Base-by-base conservation (phyloP, 2,797 vertebrate species). In the Leptatherina wallacei region DNA sequence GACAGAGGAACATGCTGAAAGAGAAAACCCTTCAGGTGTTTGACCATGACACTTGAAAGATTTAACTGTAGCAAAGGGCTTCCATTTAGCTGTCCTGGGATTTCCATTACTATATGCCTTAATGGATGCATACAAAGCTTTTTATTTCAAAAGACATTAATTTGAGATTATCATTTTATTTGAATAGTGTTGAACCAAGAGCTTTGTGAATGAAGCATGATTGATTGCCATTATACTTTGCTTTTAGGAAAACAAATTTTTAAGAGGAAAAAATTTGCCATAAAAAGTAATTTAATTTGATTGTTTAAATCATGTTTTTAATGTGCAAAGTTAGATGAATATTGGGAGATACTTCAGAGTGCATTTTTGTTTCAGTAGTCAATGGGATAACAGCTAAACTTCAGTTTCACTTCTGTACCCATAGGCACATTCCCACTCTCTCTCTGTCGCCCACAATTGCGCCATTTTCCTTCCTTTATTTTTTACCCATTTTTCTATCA, bases 251-350 rank as follows among this genome's bases (percentile, higher is more conserved):
- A 82, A 78, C 8, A 76, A 0, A 27, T 55, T 70, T 77, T 78
- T 67, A 38, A 78, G n/a, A 72, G n/a, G 3, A 62, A 66, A 82
- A 32, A 10, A 72, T 71, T 83, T 89, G 89, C 90, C 89, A 93
- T 90, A 88, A 79, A 80, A 69, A 40, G 61, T 64, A 13, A 61
- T 74, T 58, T 16, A 59, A 61, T 69, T 30, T 77, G 32, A 71
- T 63, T 68, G 11, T 87, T 85, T 66, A 40, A 47, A 56, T 70
- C 20, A 24, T 44, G 24, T 72, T 74, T 78, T 29, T 71, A 58
- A 65, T 35, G 6, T 59, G 20, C 38, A 71, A 33, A 80, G 10
- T 62, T 75, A 11, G 32, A 47, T 66, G 52, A 51, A 18, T 52
- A 61, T 3, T 62, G n/a, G 59, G 64, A 20, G 59, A 30, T 61